Base-by-base conservation (phyloP, 2,888 invertebrate genomes). In the Eupithecia tripunctaria region DNA sequence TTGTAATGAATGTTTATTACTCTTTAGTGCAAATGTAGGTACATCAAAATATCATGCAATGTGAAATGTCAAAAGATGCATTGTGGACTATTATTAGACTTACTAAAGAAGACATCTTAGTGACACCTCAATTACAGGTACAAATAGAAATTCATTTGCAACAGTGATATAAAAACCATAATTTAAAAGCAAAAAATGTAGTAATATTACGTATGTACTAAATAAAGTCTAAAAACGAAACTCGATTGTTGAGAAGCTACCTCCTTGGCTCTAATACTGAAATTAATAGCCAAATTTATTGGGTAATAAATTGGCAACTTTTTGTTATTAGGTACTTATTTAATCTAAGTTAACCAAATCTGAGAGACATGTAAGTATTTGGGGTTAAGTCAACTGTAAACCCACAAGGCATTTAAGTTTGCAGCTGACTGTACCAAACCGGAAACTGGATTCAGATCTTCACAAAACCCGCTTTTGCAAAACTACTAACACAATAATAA, bases 371-470 rank as follows among this genome's bases (percentile, higher is more conserved):
- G 47, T n/a, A n/a, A n/a, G 1, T 25, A 21, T 21, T 21, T 21
- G 21, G n/a, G n/a, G n/a, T 2, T n/a, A 1, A n/a, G 47, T n/a
- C n/a, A 47, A 47, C 51, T 21, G 1, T 3, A 21, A 25, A 51
- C 51, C 21, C 2, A 21, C 21, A 51, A 21, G 21, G 10, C 21
- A 51, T 3, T 47, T n/a, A n/a, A 47, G 8, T 47, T 21, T 47
- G 47, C 10, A 21, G 10, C n/a, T 47, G 21, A 51, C 21, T 51
- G 51, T 51, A 51, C 51, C 4, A 21, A 21, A 25, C 38, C 65
- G 69, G 66, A 71, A 71, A 38, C 71, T 72, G 71, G 64, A 67
- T 73, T 67, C 43, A 14, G 15, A 63, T 25, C 60, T 71, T 43
- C 41, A 51, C 21, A 21, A 51, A 38, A 65, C 56, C 32, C 66